Evolutionary conservation across 1,140 invertebrate species (phyloP).

Genomic region (Lysiphlebus fabarum): DNA sequence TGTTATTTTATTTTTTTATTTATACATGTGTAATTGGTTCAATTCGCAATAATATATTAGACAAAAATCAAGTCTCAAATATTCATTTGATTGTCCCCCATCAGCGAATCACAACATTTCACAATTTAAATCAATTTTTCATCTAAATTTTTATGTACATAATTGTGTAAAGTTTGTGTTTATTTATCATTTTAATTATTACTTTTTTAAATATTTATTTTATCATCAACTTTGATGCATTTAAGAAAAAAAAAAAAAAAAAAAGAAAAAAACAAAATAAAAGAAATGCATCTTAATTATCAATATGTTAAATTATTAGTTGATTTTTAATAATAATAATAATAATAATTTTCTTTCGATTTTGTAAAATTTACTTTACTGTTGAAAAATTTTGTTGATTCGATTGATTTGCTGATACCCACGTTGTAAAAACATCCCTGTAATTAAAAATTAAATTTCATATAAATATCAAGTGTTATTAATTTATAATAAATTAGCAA

Average conservation of each 20-base stretch:
- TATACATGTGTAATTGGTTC: constrained; percentile 6
- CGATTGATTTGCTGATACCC: constrained; percentile 82
- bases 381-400: constrained; percentile 62
- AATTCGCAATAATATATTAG: constrained; percentile 16
- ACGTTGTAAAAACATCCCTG: constrained; percentile 87
- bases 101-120: constrained; percentile 26
- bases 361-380: constrained; percentile 54
- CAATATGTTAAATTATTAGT: not conserved
- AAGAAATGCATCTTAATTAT: not conserved
- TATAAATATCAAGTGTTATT: constrained; percentile 19
- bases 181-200: too few species aligned
- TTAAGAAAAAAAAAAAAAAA: not conserved
- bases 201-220: not conserved
- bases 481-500: not conserved
- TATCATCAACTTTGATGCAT: constrained; percentile 4
- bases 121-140: constrained; percentile 13
- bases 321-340: not conserved
- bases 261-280: too few species aligned
- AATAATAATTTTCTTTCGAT: constrained; percentile 4
- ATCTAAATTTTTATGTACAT: constrained; percentile 31
- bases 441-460: constrained; percentile 43
- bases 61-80: constrained; percentile 16
- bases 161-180: constrained; percentile 29
- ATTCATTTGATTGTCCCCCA: constrained; percentile 23
- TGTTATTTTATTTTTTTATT: not conserved